Conservation (phyloP, 2,797 vertebrate genomes). For the Sardinella longiceps region DNA sequence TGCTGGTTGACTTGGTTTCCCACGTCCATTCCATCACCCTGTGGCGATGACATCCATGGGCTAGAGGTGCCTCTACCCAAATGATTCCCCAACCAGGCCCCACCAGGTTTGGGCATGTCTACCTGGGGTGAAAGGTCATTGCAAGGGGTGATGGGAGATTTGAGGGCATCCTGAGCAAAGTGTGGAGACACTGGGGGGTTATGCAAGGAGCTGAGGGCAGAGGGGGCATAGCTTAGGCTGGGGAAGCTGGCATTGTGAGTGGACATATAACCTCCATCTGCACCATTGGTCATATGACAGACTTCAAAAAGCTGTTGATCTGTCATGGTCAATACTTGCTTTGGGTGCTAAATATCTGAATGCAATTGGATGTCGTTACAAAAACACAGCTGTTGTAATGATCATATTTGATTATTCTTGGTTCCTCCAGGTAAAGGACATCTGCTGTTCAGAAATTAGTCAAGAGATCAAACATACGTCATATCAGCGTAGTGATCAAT, state of each 20-base stretch:
- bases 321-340: slow-evolving; percentile 69
- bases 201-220: slow-evolving; percentile 74
- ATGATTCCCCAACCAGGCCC: slow-evolving; percentile 72
- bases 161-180: slow-evolving; percentile 77
- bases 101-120: slow-evolving; percentile 41
- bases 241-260: slow-evolving; percentile 68
- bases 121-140: slow-evolving; percentile 48
- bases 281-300: slow-evolving; percentile 72
- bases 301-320: slow-evolving; percentile 83
- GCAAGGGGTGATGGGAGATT: slow-evolving; percentile 69
- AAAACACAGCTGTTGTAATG: background rate
- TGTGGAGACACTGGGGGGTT: slow-evolving; percentile 77
- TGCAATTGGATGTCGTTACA: background rate
- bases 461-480: background rate
- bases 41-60: slow-evolving; percentile 72
- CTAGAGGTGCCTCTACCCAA: slow-evolving; percentile 71
- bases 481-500: background rate
- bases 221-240: slow-evolving; percentile 75
- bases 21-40: slow-evolving; percentile 46
- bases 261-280: slow-evolving; percentile 78
- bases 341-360: background rate
- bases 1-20: slow-evolving; percentile 45
- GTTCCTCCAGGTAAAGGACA: background rate
- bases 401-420: background rate
- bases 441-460: background rate